Base-by-base conservation (phyloP, 23 tunicate species). In the Corella eumyota region DNA sequence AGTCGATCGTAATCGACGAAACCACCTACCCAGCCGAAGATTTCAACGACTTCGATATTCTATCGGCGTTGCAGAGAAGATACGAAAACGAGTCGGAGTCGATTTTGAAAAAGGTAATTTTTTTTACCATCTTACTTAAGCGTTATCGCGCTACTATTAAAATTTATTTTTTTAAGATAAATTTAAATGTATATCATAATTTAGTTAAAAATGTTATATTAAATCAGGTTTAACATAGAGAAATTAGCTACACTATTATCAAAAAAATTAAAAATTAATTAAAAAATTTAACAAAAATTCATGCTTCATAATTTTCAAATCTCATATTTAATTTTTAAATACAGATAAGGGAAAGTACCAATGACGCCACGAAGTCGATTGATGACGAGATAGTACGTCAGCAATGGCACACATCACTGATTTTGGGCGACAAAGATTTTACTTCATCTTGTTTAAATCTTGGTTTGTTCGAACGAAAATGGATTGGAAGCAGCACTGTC, bases 51-150 rank as follows among this genome's bases (percentile, higher is more conserved):
- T n/a, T n/a, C n/a, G n/a, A 65, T 76, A 35, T n/a, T n/a, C n/a
- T n/a, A 4, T 50, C 69, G 23, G 94, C 76, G 26, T 30, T 71
- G 21, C 64, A 66, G 19, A 34, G 32, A 15, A 40, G 79, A 15
- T 85, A 59, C 44, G 80, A 70, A 32, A 84, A 85, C 62, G 94
- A 85, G 50, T 73, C 72, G 31, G 35, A 46, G n/a, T 47, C 33
- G 40, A 35, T 73, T 19, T 56, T 56, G 25, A 37, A 30, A 28
- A 6, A 40, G 2, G 24, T 72, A 3, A 69, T 35, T 27, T 45
- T 29, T 17, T 34, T n/a, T n/a, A n/a, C n/a, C n/a, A n/a, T n/a
- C n/a, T n/a, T n/a, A n/a, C n/a, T n/a, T n/a, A n/a, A n/a, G n/a
- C n/a, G n/a, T n/a, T n/a, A n/a, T n/a, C n/a, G n/a, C n/a, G n/a